Evolutionary conservation across 35 echinoderm and acorn worm genomes (phyloP).

Genomic region (Ophiothrix spiculata): DNA sequence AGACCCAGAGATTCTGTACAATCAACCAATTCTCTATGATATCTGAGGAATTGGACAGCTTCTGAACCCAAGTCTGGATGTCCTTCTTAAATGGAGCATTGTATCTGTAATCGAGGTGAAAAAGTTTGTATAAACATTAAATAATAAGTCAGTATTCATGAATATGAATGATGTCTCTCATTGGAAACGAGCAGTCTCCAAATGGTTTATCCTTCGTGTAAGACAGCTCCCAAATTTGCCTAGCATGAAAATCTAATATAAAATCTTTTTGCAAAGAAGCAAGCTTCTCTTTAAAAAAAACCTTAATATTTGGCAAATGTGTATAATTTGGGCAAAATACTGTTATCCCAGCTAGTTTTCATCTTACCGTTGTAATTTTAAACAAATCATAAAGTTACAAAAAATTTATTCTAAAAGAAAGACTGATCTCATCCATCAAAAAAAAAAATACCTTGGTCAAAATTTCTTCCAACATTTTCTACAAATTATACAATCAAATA

Average conservation of each 20-base stretch:
- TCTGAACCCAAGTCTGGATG: slow-evolving; percentile 95
- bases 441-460: no score
- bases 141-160: background rate
- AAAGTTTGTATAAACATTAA: background rate
- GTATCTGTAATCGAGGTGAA: slow-evolving; percentile 47
- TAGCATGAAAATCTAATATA: background rate
- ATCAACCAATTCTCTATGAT: slow-evolving; percentile 98
- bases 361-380: no score
- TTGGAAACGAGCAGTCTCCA: background rate
- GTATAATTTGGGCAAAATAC: no score
- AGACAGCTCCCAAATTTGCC: background rate
- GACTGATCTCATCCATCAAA: no score
- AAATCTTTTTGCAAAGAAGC: background rate
- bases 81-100: slow-evolving; percentile 98
- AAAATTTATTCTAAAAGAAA: no score
- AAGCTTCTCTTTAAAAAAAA: background rate
- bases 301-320: no score
- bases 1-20: slow-evolving; percentile 96
- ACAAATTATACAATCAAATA: no score
- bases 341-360: no score
- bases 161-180: background rate
- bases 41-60: slow-evolving; percentile 91
- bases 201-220: background rate
- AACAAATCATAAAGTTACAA: no score
- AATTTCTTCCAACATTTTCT: no score